These are phyloP conservation scores for Sphaerophoria rueppellii DNA, from an alignment of 2,888 invertebrate species.

Conservation along the genomic window DNA sequence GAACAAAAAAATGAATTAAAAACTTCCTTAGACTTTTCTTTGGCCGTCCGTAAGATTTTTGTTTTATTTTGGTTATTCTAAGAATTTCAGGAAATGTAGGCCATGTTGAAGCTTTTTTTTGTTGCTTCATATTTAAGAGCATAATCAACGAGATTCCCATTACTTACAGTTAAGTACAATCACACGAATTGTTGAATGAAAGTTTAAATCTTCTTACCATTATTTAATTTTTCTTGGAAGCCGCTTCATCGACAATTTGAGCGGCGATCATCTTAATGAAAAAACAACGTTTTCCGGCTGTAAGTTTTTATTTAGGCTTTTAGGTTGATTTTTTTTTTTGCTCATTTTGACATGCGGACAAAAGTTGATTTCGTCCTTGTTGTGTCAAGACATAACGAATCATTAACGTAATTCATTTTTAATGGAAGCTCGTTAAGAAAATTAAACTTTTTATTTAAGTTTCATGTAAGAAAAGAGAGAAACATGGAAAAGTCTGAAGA, in stretches of 20 bases:
- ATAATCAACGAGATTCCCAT: neutral
- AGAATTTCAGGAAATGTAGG: conserved; percentile 13
- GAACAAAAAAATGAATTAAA: neutral
- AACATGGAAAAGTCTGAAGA: too few species aligned
- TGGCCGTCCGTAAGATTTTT: neutral
- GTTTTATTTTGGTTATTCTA: neutral
- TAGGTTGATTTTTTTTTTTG: neutral
- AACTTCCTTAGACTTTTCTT: neutral
- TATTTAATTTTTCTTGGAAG: neutral
- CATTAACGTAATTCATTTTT: neutral
- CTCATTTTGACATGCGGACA: neutral
- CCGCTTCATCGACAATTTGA: neutral
- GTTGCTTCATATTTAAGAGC: neutral
- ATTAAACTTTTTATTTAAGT: neutral
- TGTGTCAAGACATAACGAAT: neutral
- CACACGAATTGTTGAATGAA: neutral
- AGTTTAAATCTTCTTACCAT: conserved; percentile 2
- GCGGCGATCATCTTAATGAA: conserved; percentile 1
- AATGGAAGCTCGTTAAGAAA: conserved; percentile 7
- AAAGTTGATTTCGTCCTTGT: neutral
- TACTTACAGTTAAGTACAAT: neutral
- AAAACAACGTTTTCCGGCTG: neutral
- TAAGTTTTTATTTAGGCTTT: conserved; percentile 17
- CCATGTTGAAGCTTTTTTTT: conserved; percentile 1
- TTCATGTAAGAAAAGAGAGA: neutral